Percentiles rank a stretch among this genome's conserved stretches.
Conservation (phyloP, 2,888 invertebrate species). For the Plusia festucae region DNA sequence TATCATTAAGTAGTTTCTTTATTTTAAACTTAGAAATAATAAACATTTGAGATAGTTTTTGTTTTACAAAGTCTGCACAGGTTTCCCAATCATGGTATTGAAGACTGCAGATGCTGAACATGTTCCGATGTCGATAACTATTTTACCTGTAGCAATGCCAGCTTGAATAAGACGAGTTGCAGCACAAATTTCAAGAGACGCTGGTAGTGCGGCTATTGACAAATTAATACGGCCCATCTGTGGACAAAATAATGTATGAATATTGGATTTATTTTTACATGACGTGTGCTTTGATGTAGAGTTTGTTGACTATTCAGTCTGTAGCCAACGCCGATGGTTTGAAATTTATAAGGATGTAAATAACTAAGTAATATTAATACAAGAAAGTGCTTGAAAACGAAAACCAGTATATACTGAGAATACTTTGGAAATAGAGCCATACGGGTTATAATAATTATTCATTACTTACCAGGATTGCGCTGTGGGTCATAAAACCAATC, state of each 20-base stretch:
- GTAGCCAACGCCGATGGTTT: too few relatives aligned
- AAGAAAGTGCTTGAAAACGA: too few relatives aligned
- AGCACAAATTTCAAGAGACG: slow-evolving; percentile 79
- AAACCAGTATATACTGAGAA: too few relatives aligned
- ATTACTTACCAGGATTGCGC: slow-evolving; percentile 72
- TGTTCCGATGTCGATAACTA: slow-evolving; percentile 76
- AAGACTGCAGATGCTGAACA: slow-evolving; percentile 75
- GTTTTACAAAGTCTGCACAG: slow-evolving; percentile 11
- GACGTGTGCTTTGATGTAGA: too few relatives aligned
- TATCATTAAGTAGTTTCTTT: slow-evolving; percentile 18
- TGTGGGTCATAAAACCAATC: slow-evolving; percentile 68
- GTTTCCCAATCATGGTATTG: slow-evolving; percentile 62
- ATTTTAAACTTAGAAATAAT: slow-evolving; percentile 21
- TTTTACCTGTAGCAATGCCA: slow-evolving; percentile 72
- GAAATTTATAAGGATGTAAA: too few relatives aligned
- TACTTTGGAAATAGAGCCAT: too few relatives aligned
- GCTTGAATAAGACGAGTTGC: slow-evolving; percentile 74
- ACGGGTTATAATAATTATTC: too few relatives aligned
- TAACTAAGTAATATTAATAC: too few relatives aligned
- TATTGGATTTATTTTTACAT: too few relatives aligned
- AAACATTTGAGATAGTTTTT: background rate
- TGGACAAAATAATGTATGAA: slow-evolving; percentile 18
- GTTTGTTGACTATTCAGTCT: too few relatives aligned
- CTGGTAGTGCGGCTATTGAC: slow-evolving; percentile 74
- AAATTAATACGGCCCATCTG: slow-evolving; percentile 80